Conservation (phyloP, 2,113 vertebrate genomes). For the Oreotrochilus melanogaster region DNA sequence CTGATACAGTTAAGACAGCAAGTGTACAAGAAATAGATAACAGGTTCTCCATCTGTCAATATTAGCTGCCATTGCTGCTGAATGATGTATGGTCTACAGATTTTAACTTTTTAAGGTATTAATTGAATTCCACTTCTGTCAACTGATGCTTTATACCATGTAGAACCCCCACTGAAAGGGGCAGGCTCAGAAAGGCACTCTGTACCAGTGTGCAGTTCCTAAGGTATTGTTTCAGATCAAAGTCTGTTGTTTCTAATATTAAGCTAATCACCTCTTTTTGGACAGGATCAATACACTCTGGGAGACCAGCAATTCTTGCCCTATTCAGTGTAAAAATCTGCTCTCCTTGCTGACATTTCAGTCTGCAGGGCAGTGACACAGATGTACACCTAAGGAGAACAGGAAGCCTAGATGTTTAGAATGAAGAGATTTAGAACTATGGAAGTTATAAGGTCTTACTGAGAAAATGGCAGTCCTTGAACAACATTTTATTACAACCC, state of each 20-base stretch:
- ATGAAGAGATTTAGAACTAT: background rate
- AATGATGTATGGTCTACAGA: background rate
- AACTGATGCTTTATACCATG: background rate
- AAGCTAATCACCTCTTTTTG: background rate
- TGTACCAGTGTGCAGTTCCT: background rate
- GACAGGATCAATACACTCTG: background rate
- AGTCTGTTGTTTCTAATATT: background rate
- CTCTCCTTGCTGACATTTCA: constrained; percentile 6
- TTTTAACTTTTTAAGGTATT: background rate
- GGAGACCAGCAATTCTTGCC: constrained; percentile 15
- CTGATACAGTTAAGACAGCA: constrained; percentile 28
- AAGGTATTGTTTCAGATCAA: background rate
- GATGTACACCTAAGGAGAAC: constrained; percentile 34
- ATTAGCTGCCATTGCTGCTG: constrained; percentile 38
- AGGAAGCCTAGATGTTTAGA: background rate
- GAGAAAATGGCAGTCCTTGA: constrained; percentile 25
- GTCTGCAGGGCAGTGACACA: background rate
- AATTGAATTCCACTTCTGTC: background rate
- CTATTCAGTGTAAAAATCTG: constrained; percentile 3
- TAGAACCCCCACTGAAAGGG: background rate
- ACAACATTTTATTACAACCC: background rate
- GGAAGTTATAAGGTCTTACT: background rate
- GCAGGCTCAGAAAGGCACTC: constrained; percentile 59
- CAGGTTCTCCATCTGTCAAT: background rate
- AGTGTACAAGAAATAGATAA: constrained; percentile 47